phyloP scores from a whole-genome alignment of 1,140 invertebrate genomes.

The Halyomorpha halys region DNA sequence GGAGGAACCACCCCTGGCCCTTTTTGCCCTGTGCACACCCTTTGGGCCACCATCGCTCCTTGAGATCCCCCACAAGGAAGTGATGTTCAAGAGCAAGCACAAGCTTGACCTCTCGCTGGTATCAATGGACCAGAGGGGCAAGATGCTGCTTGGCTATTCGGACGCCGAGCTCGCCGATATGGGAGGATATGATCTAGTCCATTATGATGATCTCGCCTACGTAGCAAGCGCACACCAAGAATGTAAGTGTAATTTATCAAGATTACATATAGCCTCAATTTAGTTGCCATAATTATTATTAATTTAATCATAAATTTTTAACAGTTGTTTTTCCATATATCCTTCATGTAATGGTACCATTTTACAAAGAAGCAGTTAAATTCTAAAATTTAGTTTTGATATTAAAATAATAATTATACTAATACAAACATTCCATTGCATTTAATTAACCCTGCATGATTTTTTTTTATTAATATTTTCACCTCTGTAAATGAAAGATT shows the following conservation, averaged over 20 bases:
- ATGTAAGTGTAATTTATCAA: slow-evolving; percentile 56
- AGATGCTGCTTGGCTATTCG: slow-evolving; percentile 85
- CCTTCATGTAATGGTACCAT: too few relatives aligned
- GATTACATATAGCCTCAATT: too few relatives aligned
- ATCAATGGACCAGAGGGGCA: slow-evolving; percentile 96
- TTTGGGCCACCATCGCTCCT: slow-evolving; percentile 88
- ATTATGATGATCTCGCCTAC: slow-evolving; percentile 93
- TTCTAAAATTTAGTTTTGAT: too few relatives aligned
- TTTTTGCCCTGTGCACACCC: slow-evolving; percentile 95
- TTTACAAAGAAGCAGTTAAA: too few relatives aligned
- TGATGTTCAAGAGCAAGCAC: slow-evolving; percentile 99
- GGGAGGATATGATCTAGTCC: slow-evolving; percentile 92
- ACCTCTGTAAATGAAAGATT: too few relatives aligned
- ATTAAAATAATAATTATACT: too few relatives aligned
- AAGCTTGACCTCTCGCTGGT: slow-evolving; percentile 90
- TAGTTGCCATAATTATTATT: too few relatives aligned
- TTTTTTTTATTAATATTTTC: too few relatives aligned
- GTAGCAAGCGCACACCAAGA: slow-evolving; percentile 98
- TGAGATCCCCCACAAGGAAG: slow-evolving; percentile 85
- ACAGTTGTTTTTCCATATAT: too few relatives aligned
- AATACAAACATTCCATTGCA: too few relatives aligned
- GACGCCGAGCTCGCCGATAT: slow-evolving; percentile 84
- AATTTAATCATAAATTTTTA: too few relatives aligned
- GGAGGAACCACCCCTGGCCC: slow-evolving; percentile 81
- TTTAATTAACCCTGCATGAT: too few relatives aligned